phyloP scores from a whole-genome alignment of 2,888 invertebrate species.

The Operophtera brumata region DNA sequence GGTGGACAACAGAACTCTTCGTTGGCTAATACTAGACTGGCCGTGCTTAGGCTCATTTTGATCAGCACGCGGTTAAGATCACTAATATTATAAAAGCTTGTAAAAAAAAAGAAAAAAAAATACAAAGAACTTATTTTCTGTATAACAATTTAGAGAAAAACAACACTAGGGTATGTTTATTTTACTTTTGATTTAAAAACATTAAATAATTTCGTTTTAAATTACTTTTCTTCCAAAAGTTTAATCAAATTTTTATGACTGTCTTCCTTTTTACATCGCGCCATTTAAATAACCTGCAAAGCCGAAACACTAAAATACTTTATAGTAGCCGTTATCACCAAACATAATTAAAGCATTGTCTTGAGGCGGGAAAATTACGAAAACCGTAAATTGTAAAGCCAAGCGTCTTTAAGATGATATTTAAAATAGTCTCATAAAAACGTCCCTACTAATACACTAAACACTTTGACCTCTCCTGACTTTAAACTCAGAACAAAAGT shows the following conservation, averaged over 20 bases:
- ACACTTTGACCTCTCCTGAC: constrained; percentile 4
- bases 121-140: no score
- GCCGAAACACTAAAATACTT: constrained; percentile 56
- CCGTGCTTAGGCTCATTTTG: no score
- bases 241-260: constrained; percentile 30
- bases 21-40: no score
- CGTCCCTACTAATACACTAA: constrained; percentile 54
- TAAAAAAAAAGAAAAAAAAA: no score
- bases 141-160: no score
- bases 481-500: not conserved
- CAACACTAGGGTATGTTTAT: no score
- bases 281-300: constrained; percentile 54
- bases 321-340: constrained; percentile 69
- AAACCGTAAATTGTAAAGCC: constrained; percentile 66
- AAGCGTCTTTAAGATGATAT: constrained; percentile 66
- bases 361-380: constrained; percentile 63
- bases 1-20: no score
- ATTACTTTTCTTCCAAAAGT: not conserved
- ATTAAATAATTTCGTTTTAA: not conserved
- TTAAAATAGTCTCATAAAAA: constrained; percentile 76
- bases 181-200: no score
- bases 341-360: constrained; percentile 78
- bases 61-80: no score
- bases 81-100: no score
- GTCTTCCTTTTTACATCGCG: constrained; percentile 34